Percentiles rank a stretch among this genome's conserved stretches.
Evolutionary conservation across 2,113 vertebrate species (phyloP).

Genomic region (Callaeas wilsoni): DNA sequence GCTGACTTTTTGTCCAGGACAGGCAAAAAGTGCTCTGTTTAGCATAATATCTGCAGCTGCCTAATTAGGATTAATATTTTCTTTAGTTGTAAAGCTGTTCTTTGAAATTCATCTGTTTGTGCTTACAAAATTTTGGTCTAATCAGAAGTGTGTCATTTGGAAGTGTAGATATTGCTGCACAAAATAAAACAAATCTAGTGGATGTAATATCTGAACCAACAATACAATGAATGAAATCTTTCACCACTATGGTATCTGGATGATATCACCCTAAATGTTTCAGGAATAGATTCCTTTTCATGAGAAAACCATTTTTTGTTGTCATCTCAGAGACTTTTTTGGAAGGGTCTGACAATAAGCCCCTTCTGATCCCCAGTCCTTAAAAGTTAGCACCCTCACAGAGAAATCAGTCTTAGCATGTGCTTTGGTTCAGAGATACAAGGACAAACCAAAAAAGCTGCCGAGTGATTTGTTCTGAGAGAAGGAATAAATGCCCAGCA

Average conservation of each 20-base stretch:
- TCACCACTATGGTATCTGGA: background rate
- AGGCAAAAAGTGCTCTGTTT: background rate
- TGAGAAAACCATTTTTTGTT: background rate
- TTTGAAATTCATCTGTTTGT: background rate
- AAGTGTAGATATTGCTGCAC: background rate
- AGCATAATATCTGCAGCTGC: background rate
- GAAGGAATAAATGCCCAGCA: background rate
- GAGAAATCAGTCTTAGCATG: background rate
- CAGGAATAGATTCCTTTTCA: background rate
- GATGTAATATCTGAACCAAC: background rate
- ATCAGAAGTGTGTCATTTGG: background rate
- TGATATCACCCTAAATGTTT: background rate
- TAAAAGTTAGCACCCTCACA: background rate
- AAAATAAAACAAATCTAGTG: background rate
- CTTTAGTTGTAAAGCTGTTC: background rate
- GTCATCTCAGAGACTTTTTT: background rate
- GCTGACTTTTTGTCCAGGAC: background rate
- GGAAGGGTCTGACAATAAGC: background rate
- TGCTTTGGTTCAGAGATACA: background rate
- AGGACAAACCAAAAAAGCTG: background rate
- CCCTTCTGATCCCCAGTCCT: background rate
- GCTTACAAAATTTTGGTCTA: background rate
- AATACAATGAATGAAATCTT: background rate
- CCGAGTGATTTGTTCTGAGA: background rate
- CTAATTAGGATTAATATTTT: background rate